These are phyloP conservation scores for Euzetes globulus DNA, from an alignment of 2,888 invertebrate species.

Conservation along the genomic window DNA sequence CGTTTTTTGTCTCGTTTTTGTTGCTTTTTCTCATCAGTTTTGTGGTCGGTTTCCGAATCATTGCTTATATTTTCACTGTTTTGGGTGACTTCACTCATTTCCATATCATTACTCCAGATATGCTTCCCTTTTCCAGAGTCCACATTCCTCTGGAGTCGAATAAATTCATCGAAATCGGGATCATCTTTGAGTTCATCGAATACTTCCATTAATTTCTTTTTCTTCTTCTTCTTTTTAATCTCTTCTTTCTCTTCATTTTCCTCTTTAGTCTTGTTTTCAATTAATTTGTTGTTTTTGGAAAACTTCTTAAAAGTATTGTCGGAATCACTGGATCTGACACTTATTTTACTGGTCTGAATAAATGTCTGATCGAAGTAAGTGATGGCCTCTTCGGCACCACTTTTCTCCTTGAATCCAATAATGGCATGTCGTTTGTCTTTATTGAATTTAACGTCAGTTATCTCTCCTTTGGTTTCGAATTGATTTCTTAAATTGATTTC, in stretches of 20 bases:
- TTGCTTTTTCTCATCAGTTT: conserved; percentile 42
- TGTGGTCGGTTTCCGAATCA: conserved; percentile 43
- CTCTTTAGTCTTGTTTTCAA: conserved; percentile 18
- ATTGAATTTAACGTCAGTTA: conserved; percentile 90
- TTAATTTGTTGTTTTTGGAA: neutral
- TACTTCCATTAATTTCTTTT: conserved; percentile 19
- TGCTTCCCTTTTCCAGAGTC: conserved; percentile 45
- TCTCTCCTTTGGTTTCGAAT: conserved; percentile 68
- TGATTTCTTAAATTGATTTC: conserved; percentile 65
- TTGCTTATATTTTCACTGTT: conserved; percentile 44
- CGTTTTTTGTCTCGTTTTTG: conserved; percentile 38
- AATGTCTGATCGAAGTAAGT: conserved; percentile 74
- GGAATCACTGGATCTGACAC: conserved; percentile 48
- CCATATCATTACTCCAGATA: conserved; percentile 55
- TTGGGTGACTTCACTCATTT: conserved; percentile 40
- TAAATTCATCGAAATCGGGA: conserved; percentile 78
- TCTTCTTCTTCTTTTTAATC: conserved; percentile 18
- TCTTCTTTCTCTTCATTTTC: neutral
- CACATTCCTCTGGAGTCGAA: conserved; percentile 66
- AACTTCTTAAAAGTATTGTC: neutral
- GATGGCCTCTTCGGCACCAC: conserved; percentile 68
- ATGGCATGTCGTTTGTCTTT: conserved; percentile 85
- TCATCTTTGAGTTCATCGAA: conserved; percentile 56
- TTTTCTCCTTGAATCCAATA: conserved; percentile 74
- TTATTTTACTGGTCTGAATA: conserved; percentile 71